phyloP scores from a whole-genome alignment of 2,888 invertebrate genomes.

The Zygogramma bicolorata region DNA sequence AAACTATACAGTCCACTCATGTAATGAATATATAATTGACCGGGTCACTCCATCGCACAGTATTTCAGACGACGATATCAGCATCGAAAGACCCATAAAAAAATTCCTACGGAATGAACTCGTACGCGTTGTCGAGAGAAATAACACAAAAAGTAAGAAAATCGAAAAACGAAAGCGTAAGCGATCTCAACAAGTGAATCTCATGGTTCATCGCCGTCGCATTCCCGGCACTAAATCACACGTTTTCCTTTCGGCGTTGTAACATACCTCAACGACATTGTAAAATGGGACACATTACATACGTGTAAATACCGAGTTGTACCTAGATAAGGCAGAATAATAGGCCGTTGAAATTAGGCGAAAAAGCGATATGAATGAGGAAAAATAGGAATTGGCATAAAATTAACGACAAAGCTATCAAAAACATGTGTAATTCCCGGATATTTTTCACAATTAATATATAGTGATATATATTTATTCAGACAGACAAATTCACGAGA shows the following conservation, averaged over 20 bases:
- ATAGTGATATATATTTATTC: too few species aligned
- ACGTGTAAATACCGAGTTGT: constrained; percentile 28
- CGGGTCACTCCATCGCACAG: too few species aligned
- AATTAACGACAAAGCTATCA: too few species aligned
- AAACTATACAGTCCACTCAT: too few species aligned
- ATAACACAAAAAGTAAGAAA: not conserved
- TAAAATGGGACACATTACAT: constrained; percentile 36
- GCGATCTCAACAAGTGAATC: constrained; percentile 1
- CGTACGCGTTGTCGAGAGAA: not conserved
- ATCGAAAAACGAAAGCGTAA: not conserved
- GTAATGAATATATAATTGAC: too few species aligned
- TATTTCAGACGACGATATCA: too few species aligned
- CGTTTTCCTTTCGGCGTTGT: constrained; percentile 25
- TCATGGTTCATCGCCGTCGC: constrained; percentile 1
- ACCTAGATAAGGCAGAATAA: constrained; percentile 34
- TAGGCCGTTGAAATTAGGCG: too few species aligned
- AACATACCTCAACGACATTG: constrained; percentile 30
- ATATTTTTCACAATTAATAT: too few species aligned
- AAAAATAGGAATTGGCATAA: too few species aligned
- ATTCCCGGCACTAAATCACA: constrained; percentile 32
- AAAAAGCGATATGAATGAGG: too few species aligned
- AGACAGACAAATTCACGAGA: too few species aligned
- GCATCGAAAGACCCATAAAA: not conserved
- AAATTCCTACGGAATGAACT: not conserved
- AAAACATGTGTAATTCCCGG: too few species aligned